These are phyloP conservation scores for Galerucella calmariensis DNA, from an alignment of 2,888 invertebrate genomes.

Conservation along the genomic window DNA sequence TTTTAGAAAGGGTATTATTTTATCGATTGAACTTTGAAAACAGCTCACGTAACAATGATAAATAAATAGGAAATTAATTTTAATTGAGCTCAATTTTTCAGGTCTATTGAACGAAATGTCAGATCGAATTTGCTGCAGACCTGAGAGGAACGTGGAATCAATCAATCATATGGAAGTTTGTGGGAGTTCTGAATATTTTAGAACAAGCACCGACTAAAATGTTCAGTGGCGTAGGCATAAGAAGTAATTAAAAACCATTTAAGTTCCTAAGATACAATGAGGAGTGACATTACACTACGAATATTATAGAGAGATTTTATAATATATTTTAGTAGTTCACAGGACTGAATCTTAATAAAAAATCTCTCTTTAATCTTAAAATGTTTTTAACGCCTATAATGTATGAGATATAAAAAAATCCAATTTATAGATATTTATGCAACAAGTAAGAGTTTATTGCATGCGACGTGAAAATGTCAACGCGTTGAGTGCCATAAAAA, in stretches of 20 bases:
- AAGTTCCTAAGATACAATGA: too few species aligned
- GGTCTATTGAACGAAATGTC: conserved; percentile 28
- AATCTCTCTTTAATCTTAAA: neutral
- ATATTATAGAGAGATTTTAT: too few species aligned
- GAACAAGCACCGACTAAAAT: conserved; percentile 7
- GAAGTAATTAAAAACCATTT: neutral
- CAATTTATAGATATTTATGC: neutral
- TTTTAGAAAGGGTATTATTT: neutral
- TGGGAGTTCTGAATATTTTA: conserved; percentile 26
- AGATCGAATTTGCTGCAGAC: conserved; percentile 17
- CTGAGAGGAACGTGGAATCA: conserved; percentile 26
- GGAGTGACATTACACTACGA: too few species aligned
- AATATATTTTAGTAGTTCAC: too few species aligned
- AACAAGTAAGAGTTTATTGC: too few species aligned
- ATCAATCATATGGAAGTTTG: conserved; percentile 22
- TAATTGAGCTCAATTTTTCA: conserved; percentile 31
- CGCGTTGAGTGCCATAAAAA: too few species aligned
- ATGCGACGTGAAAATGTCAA: too few species aligned
- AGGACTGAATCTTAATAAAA: neutral
- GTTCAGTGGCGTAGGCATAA: conserved; percentile 1
- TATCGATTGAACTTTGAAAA: conserved; percentile 15
- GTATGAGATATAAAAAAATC: neutral
- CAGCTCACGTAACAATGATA: conserved; percentile 17
- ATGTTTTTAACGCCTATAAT: neutral
- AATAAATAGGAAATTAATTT: conserved; percentile 18